phyloP scores from a whole-genome alignment of 2,888 invertebrate species.

The Griposia aprilina region DNA sequence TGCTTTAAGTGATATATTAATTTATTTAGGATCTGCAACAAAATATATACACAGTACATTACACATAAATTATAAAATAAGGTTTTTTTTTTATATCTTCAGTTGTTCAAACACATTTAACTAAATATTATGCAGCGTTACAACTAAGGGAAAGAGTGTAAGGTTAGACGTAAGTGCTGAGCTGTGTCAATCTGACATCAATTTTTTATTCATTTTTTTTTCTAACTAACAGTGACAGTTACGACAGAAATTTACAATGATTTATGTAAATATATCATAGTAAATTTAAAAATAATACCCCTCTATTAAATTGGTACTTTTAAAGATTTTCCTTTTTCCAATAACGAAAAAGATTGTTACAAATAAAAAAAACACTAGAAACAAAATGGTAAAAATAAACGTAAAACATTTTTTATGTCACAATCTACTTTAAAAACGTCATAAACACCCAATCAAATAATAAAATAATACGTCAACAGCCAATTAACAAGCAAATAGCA shows the following conservation, averaged over 20 bases:
- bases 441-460: constrained; percentile 35
- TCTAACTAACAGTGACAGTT: too few relatives aligned
- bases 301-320: neutral
- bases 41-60: too few relatives aligned
- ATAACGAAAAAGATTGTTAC: neutral
- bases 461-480: constrained; percentile 33
- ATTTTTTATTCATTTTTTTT: neutral
- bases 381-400: neutral
- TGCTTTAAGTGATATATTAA: too few relatives aligned
- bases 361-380: neutral
- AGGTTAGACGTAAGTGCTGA: too few relatives aligned
- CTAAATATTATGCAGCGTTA: too few relatives aligned
- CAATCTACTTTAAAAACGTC: constrained; percentile 9
- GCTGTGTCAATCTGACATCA: too few relatives aligned
- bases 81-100: too few relatives aligned
- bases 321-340: neutral
- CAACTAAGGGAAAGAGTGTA: too few relatives aligned
- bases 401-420: neutral
- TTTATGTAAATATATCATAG: too few relatives aligned
- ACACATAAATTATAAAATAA: neutral
- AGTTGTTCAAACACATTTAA: too few relatives aligned
- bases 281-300: too few relatives aligned
- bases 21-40: neutral
- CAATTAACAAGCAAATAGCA: constrained; percentile 31
- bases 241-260: too few relatives aligned